A percentile compares a stretch with the other conserved stretches of the same genome.
Conservation (phyloP, 2,113 vertebrate genomes). For the Acinonyx jubatus region DNA sequence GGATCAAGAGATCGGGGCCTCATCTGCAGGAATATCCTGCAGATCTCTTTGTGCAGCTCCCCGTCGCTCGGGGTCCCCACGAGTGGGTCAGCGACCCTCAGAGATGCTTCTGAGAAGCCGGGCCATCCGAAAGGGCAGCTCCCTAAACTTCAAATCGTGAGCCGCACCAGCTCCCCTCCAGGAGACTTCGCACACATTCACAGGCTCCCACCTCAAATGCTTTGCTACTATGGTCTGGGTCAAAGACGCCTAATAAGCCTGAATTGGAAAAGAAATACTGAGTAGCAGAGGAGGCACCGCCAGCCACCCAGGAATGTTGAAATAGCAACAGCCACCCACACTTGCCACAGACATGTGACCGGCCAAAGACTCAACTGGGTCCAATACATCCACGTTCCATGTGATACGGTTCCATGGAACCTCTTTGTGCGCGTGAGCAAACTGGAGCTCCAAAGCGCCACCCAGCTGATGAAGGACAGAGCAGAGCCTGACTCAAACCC, state of each 20-base stretch:
- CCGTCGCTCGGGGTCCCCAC: neutral
- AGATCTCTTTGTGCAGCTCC: neutral
- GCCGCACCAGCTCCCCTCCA: neutral
- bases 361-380: neutral
- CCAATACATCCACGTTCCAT: neutral
- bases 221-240: neutral
- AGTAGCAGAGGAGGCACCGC: neutral
- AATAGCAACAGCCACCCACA: neutral
- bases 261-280: neutral
- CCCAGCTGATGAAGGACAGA: neutral
- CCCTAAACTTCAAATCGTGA: neutral
- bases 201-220: neutral
- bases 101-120: neutral
- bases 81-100: neutral
- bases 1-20: neutral
- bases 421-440: neutral
- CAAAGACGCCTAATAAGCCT: neutral
- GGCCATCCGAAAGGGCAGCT: neutral
- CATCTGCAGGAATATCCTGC: neutral
- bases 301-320: neutral
- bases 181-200: neutral
- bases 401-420: neutral
- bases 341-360: neutral
- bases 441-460: neutral
- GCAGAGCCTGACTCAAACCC: neutral